Base-by-base conservation (phyloP, 1,140 invertebrate species). In the Linepithema humile region DNA sequence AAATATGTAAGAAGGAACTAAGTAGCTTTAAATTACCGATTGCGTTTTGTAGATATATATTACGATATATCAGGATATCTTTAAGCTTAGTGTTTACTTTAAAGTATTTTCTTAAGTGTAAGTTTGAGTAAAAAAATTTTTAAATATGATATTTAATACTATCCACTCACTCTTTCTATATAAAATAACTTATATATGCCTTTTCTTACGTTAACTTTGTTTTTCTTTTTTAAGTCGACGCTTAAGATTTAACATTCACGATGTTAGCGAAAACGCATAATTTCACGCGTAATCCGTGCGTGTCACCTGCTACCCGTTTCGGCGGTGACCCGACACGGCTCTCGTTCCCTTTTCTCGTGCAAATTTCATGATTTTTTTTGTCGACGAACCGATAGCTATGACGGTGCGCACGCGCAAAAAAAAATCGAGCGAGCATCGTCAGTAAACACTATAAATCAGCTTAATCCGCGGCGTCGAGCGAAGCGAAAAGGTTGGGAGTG, bases 401-500 rank as follows among this genome's bases (percentile, higher is more conserved):
- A 53, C 57, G 50, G 10, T 20, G 50, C 35, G 59, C 53, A 64
- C 29, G 78, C 78, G 78, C 67, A 20, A 82, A 55, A 57, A 82
- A 75, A 86, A 88, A 84, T 62, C 64, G 48, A 70, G 82, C 50
- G 57, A 55, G 48, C 60, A 89, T 92, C 89, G 88, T 83, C 53
- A 65, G 88, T 82, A 84, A 89, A 85, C 86, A 85, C 80, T 84
- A 82, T 85, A 91, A 89, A 92, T 91, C 91, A 88, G 91, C 87
- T 88, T 88, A 91, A 91, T 91, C 87, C 90, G 53, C 48, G n/a
- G 67, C 67, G 73, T 74, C 67, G 64, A 83, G 78, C 83, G 82
- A 85, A 89, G 83, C 57, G 69, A 53, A 75, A 60, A 40, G 48
- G 50, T 43, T 62, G 50, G 59, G 53, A 38, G 57, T 59, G 32